phyloP scores from a whole-genome alignment of 2,797 vertebrate species.

The Etheostoma nigrum region DNA sequence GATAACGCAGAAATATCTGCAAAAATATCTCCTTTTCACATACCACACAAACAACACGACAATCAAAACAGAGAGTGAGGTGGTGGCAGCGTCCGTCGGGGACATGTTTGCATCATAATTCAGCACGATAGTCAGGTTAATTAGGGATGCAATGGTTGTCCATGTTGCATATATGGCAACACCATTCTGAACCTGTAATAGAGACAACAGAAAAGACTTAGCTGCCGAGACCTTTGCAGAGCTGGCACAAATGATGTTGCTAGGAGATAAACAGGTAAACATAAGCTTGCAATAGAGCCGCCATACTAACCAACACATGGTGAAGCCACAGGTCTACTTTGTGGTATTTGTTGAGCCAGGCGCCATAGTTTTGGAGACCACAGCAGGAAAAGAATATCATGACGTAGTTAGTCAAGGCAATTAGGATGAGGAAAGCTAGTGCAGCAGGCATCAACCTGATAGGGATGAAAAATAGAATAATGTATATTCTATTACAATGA shows the following conservation, averaged over 20 bases:
- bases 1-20: too few species aligned
- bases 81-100: conserved; percentile 60
- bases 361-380: conserved; percentile 73
- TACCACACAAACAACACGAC: conserved; percentile 72
- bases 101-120: conserved; percentile 74
- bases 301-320: conserved; percentile 81
- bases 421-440: conserved; percentile 80
- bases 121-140: conserved; percentile 87
- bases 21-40: conserved; percentile 13
- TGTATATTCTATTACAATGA: background rate
- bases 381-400: conserved; percentile 80
- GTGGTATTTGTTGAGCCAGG: conserved; percentile 84
- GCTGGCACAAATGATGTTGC: background rate
- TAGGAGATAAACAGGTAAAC: background rate
- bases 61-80: conserved; percentile 70
- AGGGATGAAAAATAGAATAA: conserved; percentile 27
- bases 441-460: conserved; percentile 81
- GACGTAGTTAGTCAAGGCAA: conserved; percentile 78
- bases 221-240: background rate
- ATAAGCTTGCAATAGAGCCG: too few species aligned
- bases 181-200: conserved; percentile 87
- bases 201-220: background rate
- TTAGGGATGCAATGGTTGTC: conserved; percentile 86
- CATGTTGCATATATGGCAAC: conserved; percentile 85
- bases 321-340: conserved; percentile 87